Conservation (phyloP, 2,888 invertebrate species). For the Drosophila niveifrons region DNA sequence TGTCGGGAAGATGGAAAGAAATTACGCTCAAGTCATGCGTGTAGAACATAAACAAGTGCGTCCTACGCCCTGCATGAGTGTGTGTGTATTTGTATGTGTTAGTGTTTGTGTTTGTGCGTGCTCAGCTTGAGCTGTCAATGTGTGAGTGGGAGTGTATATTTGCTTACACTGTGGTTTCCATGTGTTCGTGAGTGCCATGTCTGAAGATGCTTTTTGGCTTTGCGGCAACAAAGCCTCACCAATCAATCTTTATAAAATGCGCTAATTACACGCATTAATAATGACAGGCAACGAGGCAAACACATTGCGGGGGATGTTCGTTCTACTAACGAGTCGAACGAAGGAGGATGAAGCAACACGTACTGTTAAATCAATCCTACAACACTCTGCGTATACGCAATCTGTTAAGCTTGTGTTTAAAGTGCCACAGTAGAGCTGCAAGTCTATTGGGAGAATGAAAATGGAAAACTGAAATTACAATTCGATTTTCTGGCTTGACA, state of each 20-base stretch:
- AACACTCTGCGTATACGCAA: conserved; percentile 39
- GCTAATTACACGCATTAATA: conserved; percentile 77
- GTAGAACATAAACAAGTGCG: conserved; percentile 72
- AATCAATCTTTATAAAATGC: conserved; percentile 77
- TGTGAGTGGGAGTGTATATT: conserved; percentile 33
- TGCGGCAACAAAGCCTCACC: conserved; percentile 51
- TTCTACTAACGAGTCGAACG: not conserved
- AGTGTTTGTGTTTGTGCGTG: conserved; percentile 25
- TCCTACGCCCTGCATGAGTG: conserved; percentile 33
- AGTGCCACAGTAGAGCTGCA: conserved; percentile 13
- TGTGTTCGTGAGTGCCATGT: conserved; percentile 34
- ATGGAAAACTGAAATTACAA: not conserved
- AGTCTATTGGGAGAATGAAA: conserved; percentile 16
- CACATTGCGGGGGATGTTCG: conserved; percentile 9
- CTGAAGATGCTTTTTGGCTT: conserved; percentile 41
- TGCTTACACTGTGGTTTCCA: conserved; percentile 65
- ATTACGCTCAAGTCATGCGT: conserved; percentile 72
- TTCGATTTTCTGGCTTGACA: conserved; percentile 7
- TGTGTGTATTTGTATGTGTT: conserved; percentile 19
- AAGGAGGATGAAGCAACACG: conserved; percentile 38
- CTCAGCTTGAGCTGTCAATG: conserved; percentile 17
- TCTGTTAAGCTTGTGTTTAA: conserved; percentile 17
- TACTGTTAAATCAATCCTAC: conserved; percentile 27
- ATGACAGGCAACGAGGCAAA: conserved; percentile 60
- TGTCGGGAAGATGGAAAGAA: conserved; percentile 47